Conservation (phyloP, 2,113 vertebrate genomes). For the Andinoacara biseriatus region DNA sequence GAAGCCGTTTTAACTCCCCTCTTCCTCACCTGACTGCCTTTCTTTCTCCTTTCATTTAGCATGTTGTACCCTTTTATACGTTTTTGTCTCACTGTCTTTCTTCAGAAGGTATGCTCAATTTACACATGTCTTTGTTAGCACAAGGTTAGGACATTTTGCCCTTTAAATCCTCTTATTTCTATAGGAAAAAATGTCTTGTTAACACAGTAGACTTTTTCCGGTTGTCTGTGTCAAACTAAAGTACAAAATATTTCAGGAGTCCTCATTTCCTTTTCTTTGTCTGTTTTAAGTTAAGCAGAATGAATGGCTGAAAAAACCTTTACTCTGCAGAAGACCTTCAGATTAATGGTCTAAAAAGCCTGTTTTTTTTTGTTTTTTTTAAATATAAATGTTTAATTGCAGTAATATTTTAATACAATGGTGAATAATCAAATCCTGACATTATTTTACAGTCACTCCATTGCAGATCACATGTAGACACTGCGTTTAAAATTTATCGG, state of each 20-base stretch:
- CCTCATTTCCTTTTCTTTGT: slow-evolving; percentile 7
- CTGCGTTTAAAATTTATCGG: neutral
- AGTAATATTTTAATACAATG: neutral
- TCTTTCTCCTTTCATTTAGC: slow-evolving; percentile 41
- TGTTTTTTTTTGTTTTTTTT: neutral
- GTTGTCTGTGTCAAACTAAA: slow-evolving; percentile 43
- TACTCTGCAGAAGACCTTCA: neutral
- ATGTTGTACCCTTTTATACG: slow-evolving; percentile 37
- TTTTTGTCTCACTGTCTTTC: slow-evolving; percentile 47
- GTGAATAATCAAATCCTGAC: neutral
- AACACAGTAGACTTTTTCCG: slow-evolving; percentile 16
- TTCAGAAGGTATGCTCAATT: slow-evolving; percentile 35
- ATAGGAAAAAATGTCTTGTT: neutral
- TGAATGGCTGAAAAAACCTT: neutral
- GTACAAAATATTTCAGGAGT: neutral
- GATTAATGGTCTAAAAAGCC: neutral
- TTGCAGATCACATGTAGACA: neutral
- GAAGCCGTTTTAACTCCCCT: slow-evolving; percentile 54
- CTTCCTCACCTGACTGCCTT: slow-evolving; percentile 52
- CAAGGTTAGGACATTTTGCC: slow-evolving; percentile 53
- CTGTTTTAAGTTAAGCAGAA: neutral
- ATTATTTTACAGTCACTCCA: neutral
- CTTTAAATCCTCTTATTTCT: slow-evolving; percentile 51
- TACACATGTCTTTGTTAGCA: slow-evolving; percentile 53
- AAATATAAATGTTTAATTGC: neutral